Evolutionary conservation across 2,113 vertebrate species (phyloP), one percentile per base, ranked within the genome.

Genomic region (Syngnathoides biaculeatus): DNA sequence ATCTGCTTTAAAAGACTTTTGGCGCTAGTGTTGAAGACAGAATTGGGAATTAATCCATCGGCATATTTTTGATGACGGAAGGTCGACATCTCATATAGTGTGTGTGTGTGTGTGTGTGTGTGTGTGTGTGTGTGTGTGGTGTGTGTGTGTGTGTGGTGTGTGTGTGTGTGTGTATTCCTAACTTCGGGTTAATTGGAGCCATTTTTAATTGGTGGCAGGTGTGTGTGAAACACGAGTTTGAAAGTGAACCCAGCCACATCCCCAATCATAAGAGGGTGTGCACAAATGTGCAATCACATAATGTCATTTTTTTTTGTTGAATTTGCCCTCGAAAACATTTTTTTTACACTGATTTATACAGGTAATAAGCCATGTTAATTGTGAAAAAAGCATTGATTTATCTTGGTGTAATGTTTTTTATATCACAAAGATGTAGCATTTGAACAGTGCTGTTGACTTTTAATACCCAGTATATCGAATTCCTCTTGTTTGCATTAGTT

Each of bases 401-500:
- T 35, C 42, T 43, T 43, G 42, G 42, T 12, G 50, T 53, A 53
- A 24, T 9, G 4, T 13, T 55, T 57, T 17, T 30, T 8, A 57
- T 9, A 26, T 26, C 26, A 27, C 26, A 57, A 30, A 35, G 27
- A 8, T 1, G 2, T 57, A 14, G 55, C 12, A 57, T 57, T 30
- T 8, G 22, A 30, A 30, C 26, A 57, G 24, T 14, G 14, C 6
- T 57, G 55, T 57, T 17, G 55, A 14, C 14, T 17, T 57, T 57
- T 57, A 26, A 55, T 11, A 52, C 13, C 11, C 13, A 57, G 48
- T 63, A 69, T 45, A 40, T 17, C 19, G 24, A 55, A 27, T 68
- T 62, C 38, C 9, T 42, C 27, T 53, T 55, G 38, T 50, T 47
- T 55, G 38, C 35, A 48, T 78, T 55, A 64, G 50, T 55, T 74